Percentiles rank a stretch among this genome's conserved stretches.
These are phyloP conservation scores for Cliona cf. orientalis DNA, from an alignment of 37 sponge, comb jelly and placozoan genomes.

Conservation along the genomic window DNA sequence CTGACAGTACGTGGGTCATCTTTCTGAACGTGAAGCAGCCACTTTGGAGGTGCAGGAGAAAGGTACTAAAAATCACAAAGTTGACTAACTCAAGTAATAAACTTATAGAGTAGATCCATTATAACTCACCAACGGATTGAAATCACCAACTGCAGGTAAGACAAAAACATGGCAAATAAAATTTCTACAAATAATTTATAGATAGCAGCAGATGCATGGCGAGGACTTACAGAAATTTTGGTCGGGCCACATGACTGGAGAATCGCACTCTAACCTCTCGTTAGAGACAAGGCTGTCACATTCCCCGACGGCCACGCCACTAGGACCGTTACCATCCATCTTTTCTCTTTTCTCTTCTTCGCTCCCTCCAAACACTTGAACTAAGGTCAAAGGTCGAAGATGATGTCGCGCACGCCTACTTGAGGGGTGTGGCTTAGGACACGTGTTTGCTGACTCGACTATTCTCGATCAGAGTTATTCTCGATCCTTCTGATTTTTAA, in stretches of 20 bases:
- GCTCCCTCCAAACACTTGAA: background rate
- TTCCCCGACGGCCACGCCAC: background rate
- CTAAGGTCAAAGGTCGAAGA: background rate
- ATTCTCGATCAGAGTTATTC: too few species aligned
- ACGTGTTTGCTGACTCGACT: too few species aligned
- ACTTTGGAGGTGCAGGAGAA: conserved; percentile 60
- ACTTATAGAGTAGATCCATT: too few species aligned
- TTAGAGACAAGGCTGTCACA: conserved; percentile 51
- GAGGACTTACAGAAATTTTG: conserved; percentile 54
- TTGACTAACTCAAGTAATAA: background rate
- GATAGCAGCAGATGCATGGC: background rate
- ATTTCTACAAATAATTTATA: background rate
- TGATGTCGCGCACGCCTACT: background rate
- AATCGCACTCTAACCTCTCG: conserved; percentile 52
- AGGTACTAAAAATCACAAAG: conserved; percentile 19
- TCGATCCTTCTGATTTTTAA: too few species aligned
- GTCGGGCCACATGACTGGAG: conserved; percentile 84
- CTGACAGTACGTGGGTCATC: conserved; percentile 45
- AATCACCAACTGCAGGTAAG: conserved; percentile 64
- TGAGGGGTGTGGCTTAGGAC: too few species aligned
- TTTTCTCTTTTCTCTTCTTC: background rate
- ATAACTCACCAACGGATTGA: conserved; percentile 60
- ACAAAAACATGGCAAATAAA: too few species aligned
- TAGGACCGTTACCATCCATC: background rate
- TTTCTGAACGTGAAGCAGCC: conserved; percentile 43